Evolutionary conservation across 1,140 invertebrate species (phyloP).

Genomic region (Heliconius nattereri): DNA sequence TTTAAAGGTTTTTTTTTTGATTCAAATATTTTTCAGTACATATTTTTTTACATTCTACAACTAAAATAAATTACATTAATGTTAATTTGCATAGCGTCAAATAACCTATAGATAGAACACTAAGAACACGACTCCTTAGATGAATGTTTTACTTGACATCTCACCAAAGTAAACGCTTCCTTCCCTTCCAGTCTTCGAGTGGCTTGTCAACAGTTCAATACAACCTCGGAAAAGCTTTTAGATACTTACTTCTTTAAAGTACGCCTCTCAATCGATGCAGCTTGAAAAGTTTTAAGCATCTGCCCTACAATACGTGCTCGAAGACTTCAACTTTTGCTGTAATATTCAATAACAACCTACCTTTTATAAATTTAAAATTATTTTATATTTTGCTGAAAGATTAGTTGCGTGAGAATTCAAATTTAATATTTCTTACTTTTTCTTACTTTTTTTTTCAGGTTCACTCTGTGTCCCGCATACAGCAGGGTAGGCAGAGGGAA

Average conservation of each 20-base stretch:
- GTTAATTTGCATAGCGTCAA: background rate
- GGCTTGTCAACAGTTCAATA: slow-evolving; percentile 42
- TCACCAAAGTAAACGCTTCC: slow-evolving; percentile 33
- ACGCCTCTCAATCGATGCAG: slow-evolving; percentile 19
- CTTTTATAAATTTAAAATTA: background rate
- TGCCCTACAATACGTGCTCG: slow-evolving; percentile 7
- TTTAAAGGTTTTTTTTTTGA: no score
- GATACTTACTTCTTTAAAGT: slow-evolving; percentile 35
- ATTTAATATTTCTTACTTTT: background rate
- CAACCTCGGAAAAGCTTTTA: slow-evolving; percentile 38
- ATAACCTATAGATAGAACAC: background rate
- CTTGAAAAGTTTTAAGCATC: slow-evolving; percentile 22
- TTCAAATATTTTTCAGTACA: no score
- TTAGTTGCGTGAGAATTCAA: background rate
- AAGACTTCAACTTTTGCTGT: slow-evolving; percentile 15
- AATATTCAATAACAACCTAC: slow-evolving; percentile 7
- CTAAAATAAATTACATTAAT: background rate
- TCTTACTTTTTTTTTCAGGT: background rate
- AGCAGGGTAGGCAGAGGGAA: no score
- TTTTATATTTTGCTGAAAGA: background rate
- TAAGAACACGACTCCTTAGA: background rate
- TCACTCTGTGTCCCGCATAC: no score
- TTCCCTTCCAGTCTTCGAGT: slow-evolving; percentile 18
- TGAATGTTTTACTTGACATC: slow-evolving; percentile 30
- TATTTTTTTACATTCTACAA: background rate